Evolutionary conservation across 2,797 vertebrate species (phyloP).

Genomic region (Cossypha caffra): DNA sequence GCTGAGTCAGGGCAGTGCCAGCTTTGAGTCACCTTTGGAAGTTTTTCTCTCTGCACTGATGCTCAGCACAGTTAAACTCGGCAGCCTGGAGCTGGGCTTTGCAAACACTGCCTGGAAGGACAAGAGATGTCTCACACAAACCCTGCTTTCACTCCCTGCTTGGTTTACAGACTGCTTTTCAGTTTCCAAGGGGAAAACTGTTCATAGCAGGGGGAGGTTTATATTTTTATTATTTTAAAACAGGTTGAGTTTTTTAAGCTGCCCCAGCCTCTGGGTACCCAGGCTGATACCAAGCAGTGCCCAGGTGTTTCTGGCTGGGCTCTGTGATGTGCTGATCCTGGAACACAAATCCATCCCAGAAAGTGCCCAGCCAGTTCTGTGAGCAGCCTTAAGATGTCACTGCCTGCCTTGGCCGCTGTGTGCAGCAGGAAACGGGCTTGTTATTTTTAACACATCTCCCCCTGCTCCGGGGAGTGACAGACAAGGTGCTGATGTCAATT

Average conservation of each 20-base stretch:
- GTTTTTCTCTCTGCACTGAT: background rate
- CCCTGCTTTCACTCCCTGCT: background rate
- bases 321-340: fast-evolving
- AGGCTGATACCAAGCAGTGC: fast-evolving
- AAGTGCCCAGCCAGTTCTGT: conserved; percentile 42
- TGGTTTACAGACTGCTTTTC: background rate
- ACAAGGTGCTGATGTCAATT: conserved; percentile 49
- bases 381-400: conserved; percentile 76
- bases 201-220: fast-evolving
- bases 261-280: background rate
- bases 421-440: conserved; percentile 21
- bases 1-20: background rate
- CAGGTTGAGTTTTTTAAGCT: background rate
- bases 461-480: conserved; percentile 59
- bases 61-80: fast-evolving
- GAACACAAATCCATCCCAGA: background rate
- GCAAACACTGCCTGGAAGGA: background rate
- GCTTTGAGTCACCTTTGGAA: background rate
- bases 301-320: background rate
- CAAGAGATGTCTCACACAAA: fast-evolving
- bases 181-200: background rate
- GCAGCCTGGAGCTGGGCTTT: background rate
- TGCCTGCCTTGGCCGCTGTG: conserved; percentile 35
- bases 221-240: background rate
- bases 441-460: conserved; percentile 65